Conservation (phyloP, 1,140 invertebrate genomes). For the Pseudomyrmex dendroicus region DNA sequence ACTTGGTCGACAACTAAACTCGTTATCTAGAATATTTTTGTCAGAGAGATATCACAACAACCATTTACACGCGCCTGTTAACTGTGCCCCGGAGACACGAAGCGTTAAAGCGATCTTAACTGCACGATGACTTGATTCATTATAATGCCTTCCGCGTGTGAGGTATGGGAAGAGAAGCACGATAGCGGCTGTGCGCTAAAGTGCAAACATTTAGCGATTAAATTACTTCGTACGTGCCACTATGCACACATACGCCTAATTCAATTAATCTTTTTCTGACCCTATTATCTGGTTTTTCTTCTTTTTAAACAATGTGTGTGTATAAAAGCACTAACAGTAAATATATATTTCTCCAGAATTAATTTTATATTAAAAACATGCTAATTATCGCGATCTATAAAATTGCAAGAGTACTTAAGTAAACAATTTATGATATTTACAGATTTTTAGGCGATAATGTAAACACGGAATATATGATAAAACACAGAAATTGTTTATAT, state of each 20-base stretch:
- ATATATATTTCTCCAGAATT: not conserved
- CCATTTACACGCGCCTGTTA: constrained; percentile 26
- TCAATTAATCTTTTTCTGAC: too few relatives aligned
- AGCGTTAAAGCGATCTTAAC: constrained; percentile 17
- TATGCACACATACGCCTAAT: not conserved
- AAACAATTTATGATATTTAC: not conserved
- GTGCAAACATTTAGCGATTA: constrained; percentile 29
- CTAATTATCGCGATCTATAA: not conserved
- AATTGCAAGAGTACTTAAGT: not conserved
- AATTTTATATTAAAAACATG: not conserved
- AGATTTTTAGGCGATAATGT: too few relatives aligned
- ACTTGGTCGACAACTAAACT: constrained; percentile 56
- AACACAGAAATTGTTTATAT: not conserved
- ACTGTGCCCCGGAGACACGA: not conserved
- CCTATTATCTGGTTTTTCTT: not conserved
- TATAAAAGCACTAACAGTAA: not conserved
- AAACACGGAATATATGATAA: too few relatives aligned
- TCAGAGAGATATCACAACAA: constrained; percentile 65
- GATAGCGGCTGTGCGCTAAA: constrained; percentile 14
- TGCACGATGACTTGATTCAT: constrained; percentile 31
- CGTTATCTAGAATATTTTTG: constrained; percentile 68
- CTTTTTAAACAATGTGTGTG: not conserved
- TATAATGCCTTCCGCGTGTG: constrained; percentile 23
- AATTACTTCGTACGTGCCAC: constrained; percentile 11
- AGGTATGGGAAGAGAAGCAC: constrained; percentile 19